Evolutionary conservation across 2,113 vertebrate species (phyloP), one percentile per base, ranked within the genome.

Genomic region (Sinocyclocheilus maitianheensis): DNA sequence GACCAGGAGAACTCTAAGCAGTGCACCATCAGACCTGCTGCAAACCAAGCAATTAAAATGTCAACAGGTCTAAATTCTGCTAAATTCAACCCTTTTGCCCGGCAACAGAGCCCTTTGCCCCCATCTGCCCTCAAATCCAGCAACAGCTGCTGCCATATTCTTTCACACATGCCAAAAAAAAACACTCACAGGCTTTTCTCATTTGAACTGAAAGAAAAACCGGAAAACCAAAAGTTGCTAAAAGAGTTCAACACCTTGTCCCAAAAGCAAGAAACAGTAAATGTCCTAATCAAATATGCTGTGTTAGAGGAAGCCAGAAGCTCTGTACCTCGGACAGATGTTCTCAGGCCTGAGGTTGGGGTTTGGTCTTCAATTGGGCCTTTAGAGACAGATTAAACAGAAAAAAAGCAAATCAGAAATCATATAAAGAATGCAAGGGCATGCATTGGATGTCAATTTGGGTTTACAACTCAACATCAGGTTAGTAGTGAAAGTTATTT

Each of bases 251-350:
- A 91, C 93, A 95, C 90, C 94, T 94, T 94, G 93, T 91, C 90
- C 91, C 91, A 93, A 92, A 94, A 95, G 94, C 92, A 94, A 93
- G 92, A 95, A 94, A 94, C 94, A 89, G 93, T 93, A 94, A 90
- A 94, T 93, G 80, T 95, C 93, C 89, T 96, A 96, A 97, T 96
- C 91, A 95, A 91, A 94, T 95, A 90, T 93, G 94, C 93, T 94
- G 95, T 95, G 95, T 90, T 92, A 96, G 96, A 96, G 94, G 94
- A 94, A 95, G 91, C 89, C 88, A 92, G 92, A 92, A 63, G 89
- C 91, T 93, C 62, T 95, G 89, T 89, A 89, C 89, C 48, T 89
- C 88, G 86, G 89, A 90, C 94, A 95, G 94, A 95, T 95, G 94
- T 94, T 91, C 91, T 85, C 91, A 92, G 87, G 48, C 24, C 26